Evolutionary conservation across 2,888 invertebrate genomes (phyloP), one percentile per base, ranked within the genome.

Genomic region (Onthophagus sagittarius): DNA sequence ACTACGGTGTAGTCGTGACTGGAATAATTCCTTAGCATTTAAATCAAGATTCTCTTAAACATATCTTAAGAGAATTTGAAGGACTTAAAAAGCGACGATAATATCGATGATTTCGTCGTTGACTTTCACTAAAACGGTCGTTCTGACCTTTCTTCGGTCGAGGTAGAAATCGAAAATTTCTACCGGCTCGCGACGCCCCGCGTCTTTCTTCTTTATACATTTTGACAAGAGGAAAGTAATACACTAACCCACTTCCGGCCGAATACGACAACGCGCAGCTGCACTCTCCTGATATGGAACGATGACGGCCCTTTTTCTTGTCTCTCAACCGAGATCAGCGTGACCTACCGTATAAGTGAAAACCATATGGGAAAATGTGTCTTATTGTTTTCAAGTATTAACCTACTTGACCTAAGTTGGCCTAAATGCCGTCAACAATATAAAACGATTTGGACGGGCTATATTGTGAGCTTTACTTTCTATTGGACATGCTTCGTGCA

Each of bases 161-260:
- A 53, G 39, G 39, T 53, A 53, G 39, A 53, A 53, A 53, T 53
- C 39, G 39, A 53, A 53, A 53, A 53, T 53, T 53, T 53, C 39
- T 53, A 53, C 39, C 9, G 39, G 9, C 39, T 7, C 39, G 39
- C 39, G 39, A 11, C 39, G 39, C 39, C 39, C 39, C 39, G 39
- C 39, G 5, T 9, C 9, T 53, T 53, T 53, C 39, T 53, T 53
- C 39, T 53, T 53, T 53, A 53, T 23, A 23, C 7, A 53, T 53
- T 53, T 53, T 53, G 39, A 53, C 39, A 53, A 53, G 67, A 67
- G 67, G 67, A 67, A 67, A 67, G 67, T 67, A 67, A 67, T 67
- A 23, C 67, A 32, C 31, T 67, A 67, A 67, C 67, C 67, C 32
- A 67, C 67, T 31, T 67, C 23, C 32, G 67, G 67, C 64, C 64